Evolutionary conservation across 2,888 invertebrate species (phyloP), one percentile per base, ranked within the genome.

Genomic region (Melanotus villosus): DNA sequence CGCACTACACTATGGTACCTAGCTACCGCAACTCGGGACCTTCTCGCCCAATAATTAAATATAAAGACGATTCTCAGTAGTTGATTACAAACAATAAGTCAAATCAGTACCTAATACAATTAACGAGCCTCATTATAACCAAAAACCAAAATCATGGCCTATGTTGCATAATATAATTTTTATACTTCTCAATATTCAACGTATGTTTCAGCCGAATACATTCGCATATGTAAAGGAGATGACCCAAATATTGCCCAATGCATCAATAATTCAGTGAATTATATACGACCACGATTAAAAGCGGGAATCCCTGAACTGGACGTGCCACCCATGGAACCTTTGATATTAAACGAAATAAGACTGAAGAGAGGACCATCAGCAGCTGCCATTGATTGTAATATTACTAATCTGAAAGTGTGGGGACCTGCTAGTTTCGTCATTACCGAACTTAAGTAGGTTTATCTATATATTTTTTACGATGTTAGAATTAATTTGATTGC

Each of bases 371-470:
- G 83, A 26, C 80, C 89, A 16, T 73, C 62, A 52, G 69, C 66
- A 0, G 80, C 80, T 1, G 80, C 79, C 79, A 86, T 90, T 65
- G 87, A 88, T 0, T 89, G 89, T 0, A 88, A 89, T 45, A 88
- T 90, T 52, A 89, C 89, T 62, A 87, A 90, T 71, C 83, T 90
- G 43, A 87, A 87, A 75, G 89, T 90, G 9, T 84, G 86, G 71
- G 90, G 90, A 4, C 88, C 89, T 0, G 88, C 89, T 71, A 85
- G 87, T 76, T 90, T 90, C 79, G 86, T 88, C 74, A 86, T 90
- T 14, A 82, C 87, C 70, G 87, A 88, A 76, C 80, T 90, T 9
- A 88, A 87, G 90, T 90, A 78, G 86, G 86, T 83, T 60, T 26
- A 14, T 1, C 23, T 45, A n/a, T n/a, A n/a, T n/a, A n/a, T n/a